phyloP scores from a whole-genome alignment of 2,888 invertebrate genomes.

The Lasioglossum morio region DNA sequence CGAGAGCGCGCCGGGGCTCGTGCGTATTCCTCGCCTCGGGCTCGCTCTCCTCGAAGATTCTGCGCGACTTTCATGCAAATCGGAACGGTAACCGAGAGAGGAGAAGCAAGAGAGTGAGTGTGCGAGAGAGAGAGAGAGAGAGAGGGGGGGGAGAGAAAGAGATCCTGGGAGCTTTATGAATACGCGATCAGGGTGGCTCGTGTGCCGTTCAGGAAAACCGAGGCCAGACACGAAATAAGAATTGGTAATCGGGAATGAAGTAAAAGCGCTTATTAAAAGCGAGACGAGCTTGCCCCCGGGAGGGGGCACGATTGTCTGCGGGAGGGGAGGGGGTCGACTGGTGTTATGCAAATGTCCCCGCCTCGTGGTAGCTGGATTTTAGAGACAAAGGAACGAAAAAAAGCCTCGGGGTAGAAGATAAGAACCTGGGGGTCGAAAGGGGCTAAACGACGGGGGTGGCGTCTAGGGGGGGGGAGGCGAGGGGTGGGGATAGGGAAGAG shows the following conservation, averaged over 20 bases:
- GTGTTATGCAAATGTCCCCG: conserved; percentile 56
- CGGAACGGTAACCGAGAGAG: conserved; percentile 2
- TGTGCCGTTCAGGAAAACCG: conserved; percentile 38
- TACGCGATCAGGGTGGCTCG: conserved; percentile 56
- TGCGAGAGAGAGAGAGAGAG: neutral
- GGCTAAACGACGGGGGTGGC: neutral
- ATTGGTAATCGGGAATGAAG: conserved; percentile 55
- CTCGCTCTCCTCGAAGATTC: conserved; percentile 18
- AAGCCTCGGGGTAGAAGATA: neutral
- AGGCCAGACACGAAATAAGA: conserved; percentile 53
- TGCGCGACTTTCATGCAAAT: conserved; percentile 53
- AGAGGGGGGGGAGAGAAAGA: neutral
- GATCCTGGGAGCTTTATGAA: conserved; percentile 58
- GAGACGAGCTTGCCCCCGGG: conserved; percentile 27
- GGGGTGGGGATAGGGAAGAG: neutral
- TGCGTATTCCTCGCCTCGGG: conserved; percentile 18
- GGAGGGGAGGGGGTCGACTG: conserved; percentile 10
- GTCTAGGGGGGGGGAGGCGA: neutral
- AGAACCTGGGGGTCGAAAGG: neutral
- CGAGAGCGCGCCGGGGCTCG: conserved; percentile 1
- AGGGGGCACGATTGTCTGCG: conserved; percentile 32
- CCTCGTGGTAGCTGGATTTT: conserved; percentile 25
- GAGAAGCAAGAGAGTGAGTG: neutral
- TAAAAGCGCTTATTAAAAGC: conserved; percentile 59
- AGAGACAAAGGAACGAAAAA: neutral